Evolutionary conservation across 2,113 vertebrate genomes (phyloP).

Genomic region (Pluvianellus socialis): DNA sequence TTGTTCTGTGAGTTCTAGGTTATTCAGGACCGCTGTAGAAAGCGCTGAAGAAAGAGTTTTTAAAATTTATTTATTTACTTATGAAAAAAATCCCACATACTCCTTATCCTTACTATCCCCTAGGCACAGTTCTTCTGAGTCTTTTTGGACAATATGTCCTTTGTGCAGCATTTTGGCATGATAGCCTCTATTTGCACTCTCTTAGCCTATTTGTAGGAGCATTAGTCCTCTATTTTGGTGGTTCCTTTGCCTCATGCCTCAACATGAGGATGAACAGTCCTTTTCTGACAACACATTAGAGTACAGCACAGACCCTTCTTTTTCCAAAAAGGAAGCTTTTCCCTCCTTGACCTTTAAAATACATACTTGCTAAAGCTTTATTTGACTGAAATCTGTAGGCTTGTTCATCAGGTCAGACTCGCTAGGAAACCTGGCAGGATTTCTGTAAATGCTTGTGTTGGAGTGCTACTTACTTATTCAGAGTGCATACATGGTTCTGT

Average conservation of each 20-base stretch:
- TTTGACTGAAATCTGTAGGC: not conserved
- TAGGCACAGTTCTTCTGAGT: not conserved
- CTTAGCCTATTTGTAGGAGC: not conserved
- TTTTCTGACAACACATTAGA: not conserved
- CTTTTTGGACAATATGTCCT: not conserved
- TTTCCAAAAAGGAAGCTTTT: not conserved
- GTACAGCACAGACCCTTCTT: not conserved
- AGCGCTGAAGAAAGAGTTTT: not conserved
- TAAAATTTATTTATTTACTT: not conserved
- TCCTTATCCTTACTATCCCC: not conserved
- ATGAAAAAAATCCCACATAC: not conserved
- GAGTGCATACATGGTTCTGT: not conserved
- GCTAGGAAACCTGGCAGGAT: not conserved
- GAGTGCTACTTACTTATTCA: constrained; percentile 33
- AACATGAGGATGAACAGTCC: not conserved
- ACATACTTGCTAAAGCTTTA: not conserved
- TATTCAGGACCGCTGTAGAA: not conserved
- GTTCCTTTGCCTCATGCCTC: not conserved
- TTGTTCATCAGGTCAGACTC: not conserved
- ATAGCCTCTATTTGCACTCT: not conserved
- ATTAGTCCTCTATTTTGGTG: not conserved
- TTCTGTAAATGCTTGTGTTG: not conserved
- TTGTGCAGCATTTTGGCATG: not conserved
- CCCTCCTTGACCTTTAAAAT: not conserved
- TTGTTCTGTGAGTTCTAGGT: not conserved